Percentiles rank a stretch among this genome's conserved stretches.
phyloP scores from a whole-genome alignment of 2,888 invertebrate genomes.

The Falcaria lacertinaria region DNA sequence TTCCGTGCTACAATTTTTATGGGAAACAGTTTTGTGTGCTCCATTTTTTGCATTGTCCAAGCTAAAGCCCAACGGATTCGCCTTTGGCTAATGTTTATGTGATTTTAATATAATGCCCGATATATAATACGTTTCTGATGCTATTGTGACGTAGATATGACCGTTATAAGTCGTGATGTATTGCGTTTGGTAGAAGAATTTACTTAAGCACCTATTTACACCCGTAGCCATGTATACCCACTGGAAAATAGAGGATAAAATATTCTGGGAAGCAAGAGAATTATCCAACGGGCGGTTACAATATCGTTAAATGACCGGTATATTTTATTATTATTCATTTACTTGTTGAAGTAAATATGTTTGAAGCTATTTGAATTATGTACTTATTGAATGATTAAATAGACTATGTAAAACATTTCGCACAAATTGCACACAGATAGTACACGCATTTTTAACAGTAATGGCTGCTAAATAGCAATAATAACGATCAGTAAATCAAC shows the following conservation, averaged over 20 bases:
- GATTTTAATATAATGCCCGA: conserved; percentile 57
- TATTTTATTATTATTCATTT: too few relatives aligned
- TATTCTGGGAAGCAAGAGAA: neutral
- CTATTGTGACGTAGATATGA: conserved; percentile 39
- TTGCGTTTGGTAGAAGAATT: conserved; percentile 5
- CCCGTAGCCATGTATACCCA: too few relatives aligned
- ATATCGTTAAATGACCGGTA: too few relatives aligned
- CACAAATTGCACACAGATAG: neutral
- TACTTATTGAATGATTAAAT: too few relatives aligned
- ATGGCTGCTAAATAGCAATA: conserved; percentile 45
- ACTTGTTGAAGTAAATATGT: too few relatives aligned
- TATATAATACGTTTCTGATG: conserved; percentile 38
- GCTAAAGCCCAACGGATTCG: conserved; percentile 53
- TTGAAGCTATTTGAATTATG: too few relatives aligned
- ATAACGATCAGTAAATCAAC: conserved; percentile 38
- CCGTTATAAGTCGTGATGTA: conserved; percentile 56
- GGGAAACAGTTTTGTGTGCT: conserved; percentile 72
- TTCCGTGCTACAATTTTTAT: conserved; percentile 69
- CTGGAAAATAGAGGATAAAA: too few relatives aligned
- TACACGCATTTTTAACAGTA: conserved; percentile 21
- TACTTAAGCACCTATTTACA: neutral
- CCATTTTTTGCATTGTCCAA: conserved; percentile 78
- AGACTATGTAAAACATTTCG: too few relatives aligned
- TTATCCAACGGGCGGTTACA: too few relatives aligned
- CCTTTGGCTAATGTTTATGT: conserved; percentile 66